A percentile compares a stretch with the other conserved stretches of the same genome.
These are phyloP conservation scores for Coleophora deauratella DNA, from an alignment of 2,888 invertebrate genomes.

Conservation along the genomic window DNA sequence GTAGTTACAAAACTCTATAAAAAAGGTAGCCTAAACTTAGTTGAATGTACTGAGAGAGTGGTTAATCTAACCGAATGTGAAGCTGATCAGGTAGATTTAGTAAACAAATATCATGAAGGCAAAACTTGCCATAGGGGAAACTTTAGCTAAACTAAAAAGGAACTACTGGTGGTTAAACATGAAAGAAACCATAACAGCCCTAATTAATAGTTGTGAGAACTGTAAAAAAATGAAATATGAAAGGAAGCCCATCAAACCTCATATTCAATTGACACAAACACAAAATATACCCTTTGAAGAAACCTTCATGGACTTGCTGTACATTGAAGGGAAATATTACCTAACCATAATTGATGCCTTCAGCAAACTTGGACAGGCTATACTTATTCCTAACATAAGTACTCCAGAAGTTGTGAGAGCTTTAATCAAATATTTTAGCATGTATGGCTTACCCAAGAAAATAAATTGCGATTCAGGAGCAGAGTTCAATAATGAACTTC, in stretches of 20 bases:
- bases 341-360: conserved; percentile 21
- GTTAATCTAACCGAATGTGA: not conserved
- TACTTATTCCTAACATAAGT: conserved; percentile 15
- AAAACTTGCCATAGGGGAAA: no score
- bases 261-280: not conserved
- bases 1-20: not conserved
- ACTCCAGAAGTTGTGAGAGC: conserved; percentile 22
- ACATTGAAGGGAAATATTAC: conserved; percentile 13
- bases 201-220: no score
- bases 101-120: no score
- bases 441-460: not conserved
- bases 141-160: no score
- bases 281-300: no score
- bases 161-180: no score
- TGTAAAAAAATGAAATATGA: conserved; percentile 1
- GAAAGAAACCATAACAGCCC: no score
- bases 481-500: no score
- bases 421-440: not conserved
- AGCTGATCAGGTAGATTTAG: no score
- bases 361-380: conserved; percentile 23
- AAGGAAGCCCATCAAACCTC: not conserved
- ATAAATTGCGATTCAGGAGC: not conserved
- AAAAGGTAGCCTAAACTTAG: not conserved
- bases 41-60: not conserved
- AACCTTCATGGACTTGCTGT: no score